Conservation (phyloP, 2,888 invertebrate species). For the Leptogaster cylindrica region DNA sequence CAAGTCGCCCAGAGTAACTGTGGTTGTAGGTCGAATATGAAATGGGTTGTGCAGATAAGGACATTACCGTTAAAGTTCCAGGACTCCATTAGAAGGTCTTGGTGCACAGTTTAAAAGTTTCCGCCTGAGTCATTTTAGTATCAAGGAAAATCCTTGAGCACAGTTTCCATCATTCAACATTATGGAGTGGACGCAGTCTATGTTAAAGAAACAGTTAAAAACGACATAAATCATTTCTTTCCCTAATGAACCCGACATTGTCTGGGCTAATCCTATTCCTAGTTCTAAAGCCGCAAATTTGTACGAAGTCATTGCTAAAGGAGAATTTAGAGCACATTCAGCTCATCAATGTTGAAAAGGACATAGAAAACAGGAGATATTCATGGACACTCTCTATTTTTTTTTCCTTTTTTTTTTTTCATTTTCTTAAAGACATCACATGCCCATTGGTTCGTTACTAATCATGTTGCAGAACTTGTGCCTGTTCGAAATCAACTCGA, state of each 20-base stretch:
- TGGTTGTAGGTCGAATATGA: no score
- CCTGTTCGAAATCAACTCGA: conserved; percentile 2
- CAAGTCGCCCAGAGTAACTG: no score
- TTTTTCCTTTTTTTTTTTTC: no score
- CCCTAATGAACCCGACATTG: conserved; percentile 31
- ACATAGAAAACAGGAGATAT: neutral
- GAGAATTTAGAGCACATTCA: conserved; percentile 28
- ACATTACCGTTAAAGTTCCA: no score
- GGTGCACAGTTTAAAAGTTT: no score
- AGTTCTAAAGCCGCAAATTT: conserved; percentile 2
- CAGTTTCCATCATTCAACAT: no score
- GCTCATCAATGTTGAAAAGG: neutral
- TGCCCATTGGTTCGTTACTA: conserved; percentile 24
- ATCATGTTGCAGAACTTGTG: conserved; percentile 30
- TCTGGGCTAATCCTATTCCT: neutral
- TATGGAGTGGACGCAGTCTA: no score
- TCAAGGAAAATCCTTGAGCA: no score
- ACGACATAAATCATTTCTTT: conserved; percentile 25
- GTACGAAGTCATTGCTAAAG: neutral
- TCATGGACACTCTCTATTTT: no score
- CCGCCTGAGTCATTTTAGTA: no score
- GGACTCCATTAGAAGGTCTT: no score
- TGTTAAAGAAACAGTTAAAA: neutral
- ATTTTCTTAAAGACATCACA: conserved; percentile 27
- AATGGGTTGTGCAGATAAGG: no score